These are phyloP conservation scores for Nematostella vectensis DNA, from an alignment of 92 coral and sea anemone species.

Conservation along the genomic window DNA sequence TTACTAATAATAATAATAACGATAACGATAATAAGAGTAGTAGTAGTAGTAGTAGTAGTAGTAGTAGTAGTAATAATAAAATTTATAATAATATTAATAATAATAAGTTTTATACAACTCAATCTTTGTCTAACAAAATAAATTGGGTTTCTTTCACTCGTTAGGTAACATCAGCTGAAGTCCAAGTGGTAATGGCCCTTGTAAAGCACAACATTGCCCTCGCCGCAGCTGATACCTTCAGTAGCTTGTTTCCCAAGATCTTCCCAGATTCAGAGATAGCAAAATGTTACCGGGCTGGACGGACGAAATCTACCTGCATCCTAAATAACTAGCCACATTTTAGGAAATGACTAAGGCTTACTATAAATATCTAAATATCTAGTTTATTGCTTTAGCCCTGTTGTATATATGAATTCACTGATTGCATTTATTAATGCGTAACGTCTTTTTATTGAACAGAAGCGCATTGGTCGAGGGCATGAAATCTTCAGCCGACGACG, in stretches of 20 bases:
- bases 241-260: constrained; percentile 29
- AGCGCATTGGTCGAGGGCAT: constrained; percentile 20
- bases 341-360: constrained; percentile 19
- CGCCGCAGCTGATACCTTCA: constrained; percentile 55
- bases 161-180: constrained; percentile 43
- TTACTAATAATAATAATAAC: too few species aligned
- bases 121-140: too few species aligned
- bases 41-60: too few species aligned
- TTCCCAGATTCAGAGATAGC: constrained; percentile 62
- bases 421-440: too few species aligned
- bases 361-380: not conserved
- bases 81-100: too few species aligned
- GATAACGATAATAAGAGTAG: too few species aligned
- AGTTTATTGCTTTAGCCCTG: not conserved
- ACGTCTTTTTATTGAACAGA: too few species aligned
- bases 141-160: not conserved
- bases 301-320: constrained; percentile 55
- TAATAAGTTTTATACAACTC: too few species aligned
- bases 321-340: constrained; percentile 50
- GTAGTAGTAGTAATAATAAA: too few species aligned
- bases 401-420: too few species aligned
- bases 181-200: constrained; percentile 45
- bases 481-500: constrained; percentile 40
- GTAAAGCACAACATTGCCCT: constrained; percentile 41
- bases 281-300: constrained; percentile 37